Base-by-base conservation (phyloP, 2,888 invertebrate genomes). In the Molorchus minor region DNA sequence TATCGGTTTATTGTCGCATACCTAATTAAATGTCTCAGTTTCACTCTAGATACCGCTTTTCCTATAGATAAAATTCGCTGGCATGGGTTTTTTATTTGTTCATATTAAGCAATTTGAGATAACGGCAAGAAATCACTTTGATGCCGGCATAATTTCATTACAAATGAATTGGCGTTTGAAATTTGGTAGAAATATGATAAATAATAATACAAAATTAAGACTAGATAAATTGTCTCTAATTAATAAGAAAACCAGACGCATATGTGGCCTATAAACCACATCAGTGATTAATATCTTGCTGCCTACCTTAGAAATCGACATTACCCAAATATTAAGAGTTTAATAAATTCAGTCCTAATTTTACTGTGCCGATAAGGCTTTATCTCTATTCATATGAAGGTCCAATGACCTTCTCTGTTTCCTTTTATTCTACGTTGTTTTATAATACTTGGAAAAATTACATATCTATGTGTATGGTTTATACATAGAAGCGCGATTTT, bases 331-430 rank as follows among this genome's bases (percentile, higher is more conserved):
- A 49, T 49, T 49, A 25, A 38, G 29, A 25, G n/a, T 17, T 25
- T 16, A 38, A 53, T 21, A 15, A 21, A 30, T 43, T 43, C 35
- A 47, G 20, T 35, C 29, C 53, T 33, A 21, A 33, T 53, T 35
- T 29, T 35, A 17, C 43, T 41, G 13, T 43, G 21, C 17, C 21
- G 43, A 53, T 53, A 53, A 53, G 33, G 43, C 10, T 33, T 43
- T 43, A 35, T 46, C 35, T 36, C 35, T 20, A 44, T 53, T 53
- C 33, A 49, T 53, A 30, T 17, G 53, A 43, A 53, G 41, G 53
- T 53, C 43, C 53, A 43, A 43, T 53, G 53, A 44, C 43, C 43
- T 53, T 49, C 49, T 38, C 17, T 7, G 49, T 38, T 49, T 49
- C 49, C 49, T 49, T 25, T 36, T 38, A 43, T 21, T 43, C 25